Percentiles rank a stretch among this genome's conserved stretches.
These are phyloP conservation scores for Rhombomys opimus DNA, from an alignment of 2,113 vertebrate genomes.

Conservation along the genomic window DNA sequence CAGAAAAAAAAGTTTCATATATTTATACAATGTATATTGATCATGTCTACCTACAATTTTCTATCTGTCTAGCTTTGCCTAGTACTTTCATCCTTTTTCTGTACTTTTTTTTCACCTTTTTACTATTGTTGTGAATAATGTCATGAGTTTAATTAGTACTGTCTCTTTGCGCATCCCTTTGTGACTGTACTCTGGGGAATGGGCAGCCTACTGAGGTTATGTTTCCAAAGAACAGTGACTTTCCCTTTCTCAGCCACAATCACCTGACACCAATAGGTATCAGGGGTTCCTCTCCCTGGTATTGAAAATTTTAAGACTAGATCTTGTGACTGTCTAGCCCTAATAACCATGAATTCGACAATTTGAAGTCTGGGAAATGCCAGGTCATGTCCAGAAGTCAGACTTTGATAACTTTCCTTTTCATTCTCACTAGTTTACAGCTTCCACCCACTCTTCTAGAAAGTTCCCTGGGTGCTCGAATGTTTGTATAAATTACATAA, in stretches of 20 bases:
- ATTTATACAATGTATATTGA: too few species aligned
- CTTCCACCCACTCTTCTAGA: neutral
- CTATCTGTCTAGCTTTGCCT: neutral
- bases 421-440: neutral
- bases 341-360: neutral
- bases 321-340: neutral
- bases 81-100: too few species aligned
- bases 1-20: neutral
- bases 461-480: neutral
- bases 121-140: neutral
- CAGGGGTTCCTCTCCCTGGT: too few species aligned
- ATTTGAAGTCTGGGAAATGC: rapidly evolving
- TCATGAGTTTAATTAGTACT: neutral
- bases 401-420: neutral
- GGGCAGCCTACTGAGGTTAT: too few species aligned
- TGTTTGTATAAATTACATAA: neutral
- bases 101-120: too few species aligned
- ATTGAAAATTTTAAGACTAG: neutral
- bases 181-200: neutral
- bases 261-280: neutral
- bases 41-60: neutral
- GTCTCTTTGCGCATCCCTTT: rapidly evolving
- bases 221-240: neutral
- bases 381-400: neutral
- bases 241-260: neutral